Percentiles rank a stretch among this genome's conserved stretches.
Conservation (phyloP, 1,140 invertebrate genomes). For the Saccostrea glomerata region DNA sequence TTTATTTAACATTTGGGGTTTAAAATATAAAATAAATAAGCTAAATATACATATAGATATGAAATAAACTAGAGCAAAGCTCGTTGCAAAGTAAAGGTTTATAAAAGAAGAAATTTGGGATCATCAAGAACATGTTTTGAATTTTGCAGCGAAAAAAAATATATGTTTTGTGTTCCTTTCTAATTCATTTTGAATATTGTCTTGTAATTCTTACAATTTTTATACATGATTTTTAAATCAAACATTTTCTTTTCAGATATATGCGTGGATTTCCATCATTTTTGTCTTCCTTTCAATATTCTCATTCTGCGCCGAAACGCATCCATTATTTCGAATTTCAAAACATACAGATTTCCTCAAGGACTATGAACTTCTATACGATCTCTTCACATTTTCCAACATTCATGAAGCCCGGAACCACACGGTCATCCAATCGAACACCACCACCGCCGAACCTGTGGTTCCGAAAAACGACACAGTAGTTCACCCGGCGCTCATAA, state of each 20-base stretch:
- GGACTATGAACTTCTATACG: slow-evolving; percentile 64
- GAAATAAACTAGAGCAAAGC: too few species aligned
- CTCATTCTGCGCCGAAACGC: slow-evolving; percentile 74
- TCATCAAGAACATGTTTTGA: too few species aligned
- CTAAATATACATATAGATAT: too few species aligned
- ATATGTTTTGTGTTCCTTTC: too few species aligned
- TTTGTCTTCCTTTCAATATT: slow-evolving; percentile 77
- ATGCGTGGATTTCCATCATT: slow-evolving; percentile 75
- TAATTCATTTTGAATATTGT: too few species aligned
- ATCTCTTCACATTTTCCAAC: slow-evolving; percentile 65
- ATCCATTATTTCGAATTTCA: slow-evolving; percentile 69
- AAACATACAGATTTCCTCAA: slow-evolving; percentile 54
- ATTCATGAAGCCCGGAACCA: slow-evolving; percentile 22
- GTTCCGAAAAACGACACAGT: slow-evolving; percentile 43
- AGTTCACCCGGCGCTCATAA: slow-evolving; percentile 70
- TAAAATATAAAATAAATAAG: too few species aligned
- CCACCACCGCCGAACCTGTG: neutral
- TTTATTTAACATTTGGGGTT: too few species aligned
- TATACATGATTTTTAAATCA: too few species aligned
- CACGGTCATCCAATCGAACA: slow-evolving; percentile 2
- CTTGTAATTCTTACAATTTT: too few species aligned
- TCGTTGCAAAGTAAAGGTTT: too few species aligned
- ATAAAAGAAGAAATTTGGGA: too few species aligned
- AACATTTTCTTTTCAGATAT: slow-evolving; percentile 66
- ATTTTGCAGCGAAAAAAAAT: too few species aligned